A percentile compares a stretch with the other conserved stretches of the same genome.
Conservation (phyloP, 2,888 invertebrate species). For the Eupelmus urozonus region DNA sequence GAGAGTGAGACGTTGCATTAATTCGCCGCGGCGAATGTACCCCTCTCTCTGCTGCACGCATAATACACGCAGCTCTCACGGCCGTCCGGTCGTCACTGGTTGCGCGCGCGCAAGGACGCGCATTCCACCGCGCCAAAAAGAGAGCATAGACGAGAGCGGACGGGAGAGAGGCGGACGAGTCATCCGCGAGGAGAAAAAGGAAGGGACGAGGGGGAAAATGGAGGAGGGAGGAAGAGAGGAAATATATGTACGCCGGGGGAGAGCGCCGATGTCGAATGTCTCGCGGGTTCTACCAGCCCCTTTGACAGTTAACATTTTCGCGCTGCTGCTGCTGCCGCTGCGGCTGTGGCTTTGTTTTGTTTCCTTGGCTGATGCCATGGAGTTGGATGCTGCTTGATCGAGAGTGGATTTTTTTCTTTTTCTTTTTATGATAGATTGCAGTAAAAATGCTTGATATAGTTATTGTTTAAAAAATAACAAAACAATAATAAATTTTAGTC, state of each 20-base stretch:
- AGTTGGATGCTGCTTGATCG: constrained; percentile 7
- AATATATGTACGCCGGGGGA: neutral
- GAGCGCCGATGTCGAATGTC: constrained; percentile 35
- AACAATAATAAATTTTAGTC: too few relatives aligned
- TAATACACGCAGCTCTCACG: constrained; percentile 43
- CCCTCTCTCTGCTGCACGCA: neutral
- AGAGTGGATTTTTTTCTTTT: neutral
- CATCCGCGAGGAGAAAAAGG: constrained; percentile 9
- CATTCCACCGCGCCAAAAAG: constrained; percentile 54
- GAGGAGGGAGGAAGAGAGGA: neutral
- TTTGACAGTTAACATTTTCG: constrained; percentile 51
- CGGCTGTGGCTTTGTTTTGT: neutral
- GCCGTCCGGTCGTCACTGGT: constrained; percentile 55
- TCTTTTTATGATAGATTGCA: too few relatives aligned
- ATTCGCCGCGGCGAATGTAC: constrained; percentile 28
- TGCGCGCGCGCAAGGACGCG: constrained; percentile 2
- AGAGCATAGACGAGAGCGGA: constrained; percentile 30
- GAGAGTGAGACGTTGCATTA: constrained; percentile 50
- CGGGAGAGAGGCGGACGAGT: neutral
- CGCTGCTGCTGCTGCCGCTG: neutral
- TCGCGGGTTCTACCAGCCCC: neutral
- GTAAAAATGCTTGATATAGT: too few relatives aligned
- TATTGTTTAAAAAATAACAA: too few relatives aligned
- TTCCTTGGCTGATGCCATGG: neutral
- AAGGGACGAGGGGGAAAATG: neutral